These are phyloP conservation scores for Emesis russula DNA, from an alignment of 2,888 invertebrate species.

Conservation along the genomic window DNA sequence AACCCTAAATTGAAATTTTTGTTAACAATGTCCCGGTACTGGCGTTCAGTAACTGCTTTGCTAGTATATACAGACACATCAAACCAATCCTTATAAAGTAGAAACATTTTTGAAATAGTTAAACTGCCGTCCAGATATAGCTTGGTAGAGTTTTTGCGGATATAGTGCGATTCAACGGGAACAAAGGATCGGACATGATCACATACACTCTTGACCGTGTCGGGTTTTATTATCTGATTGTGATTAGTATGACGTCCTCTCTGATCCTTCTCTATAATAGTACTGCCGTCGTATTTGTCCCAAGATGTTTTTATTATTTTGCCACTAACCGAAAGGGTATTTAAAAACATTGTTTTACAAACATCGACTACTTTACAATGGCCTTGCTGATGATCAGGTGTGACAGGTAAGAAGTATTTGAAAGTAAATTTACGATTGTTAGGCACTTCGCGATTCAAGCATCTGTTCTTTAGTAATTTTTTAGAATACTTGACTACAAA, in stretches of 20 bases:
- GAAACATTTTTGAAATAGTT: slow-evolving; percentile 23
- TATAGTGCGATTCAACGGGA: slow-evolving; percentile 57
- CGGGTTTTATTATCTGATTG: not conserved
- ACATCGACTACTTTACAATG: not conserved
- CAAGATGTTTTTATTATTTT: slow-evolving; percentile 9
- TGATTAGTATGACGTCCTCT: slow-evolving; percentile 1
- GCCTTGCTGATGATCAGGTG: not conserved
- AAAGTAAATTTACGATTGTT: not conserved
- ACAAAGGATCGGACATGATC: slow-evolving; percentile 49
- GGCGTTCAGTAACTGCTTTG: not conserved
- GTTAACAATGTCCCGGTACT: not conserved
- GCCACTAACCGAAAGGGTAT: not conserved
- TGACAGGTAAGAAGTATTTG: not conserved
- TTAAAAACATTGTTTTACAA: not conserved
- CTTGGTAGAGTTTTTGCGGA: slow-evolving; percentile 44
- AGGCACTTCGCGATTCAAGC: not conserved
- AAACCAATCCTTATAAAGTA: slow-evolving; percentile 48
- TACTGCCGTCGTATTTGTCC: not conserved
- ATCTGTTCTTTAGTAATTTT: not conserved
- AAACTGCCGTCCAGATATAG: slow-evolving; percentile 54
- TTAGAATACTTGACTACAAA: slow-evolving; percentile 7
- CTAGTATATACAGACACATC: slow-evolving; percentile 16
- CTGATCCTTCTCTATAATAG: not conserved
- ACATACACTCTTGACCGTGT: slow-evolving; percentile 45
- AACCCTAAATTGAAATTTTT: not conserved